phyloP scores from a whole-genome alignment of 2,888 invertebrate genomes.

The Myopa tessellatipennis region DNA sequence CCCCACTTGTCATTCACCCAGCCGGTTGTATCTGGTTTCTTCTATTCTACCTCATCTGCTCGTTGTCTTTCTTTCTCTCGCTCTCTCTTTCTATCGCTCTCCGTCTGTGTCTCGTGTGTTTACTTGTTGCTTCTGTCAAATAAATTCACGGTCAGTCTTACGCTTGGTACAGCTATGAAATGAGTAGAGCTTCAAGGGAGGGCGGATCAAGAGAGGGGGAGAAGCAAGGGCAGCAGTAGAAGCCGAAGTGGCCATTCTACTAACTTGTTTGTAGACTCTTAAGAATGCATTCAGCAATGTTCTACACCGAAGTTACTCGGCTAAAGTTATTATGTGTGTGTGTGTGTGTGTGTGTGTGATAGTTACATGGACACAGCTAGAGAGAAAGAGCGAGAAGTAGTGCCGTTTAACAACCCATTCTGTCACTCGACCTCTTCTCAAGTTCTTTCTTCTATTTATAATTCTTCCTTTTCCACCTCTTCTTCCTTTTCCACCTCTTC shows the following conservation, averaged over 20 bases:
- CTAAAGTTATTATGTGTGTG: not conserved
- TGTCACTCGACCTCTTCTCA: not conserved
- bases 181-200: not conserved
- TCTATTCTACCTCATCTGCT: too few relatives aligned
- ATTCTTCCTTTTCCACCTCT: not conserved
- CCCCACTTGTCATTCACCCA: too few relatives aligned
- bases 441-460: not conserved
- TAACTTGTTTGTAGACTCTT: not conserved
- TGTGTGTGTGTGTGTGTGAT: too few relatives aligned
- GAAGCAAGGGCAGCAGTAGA: too few relatives aligned
- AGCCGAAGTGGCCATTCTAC: not conserved
- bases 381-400: too few relatives aligned
- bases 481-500: not conserved
- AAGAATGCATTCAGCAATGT: not conserved
- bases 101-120: not conserved
- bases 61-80: too few relatives aligned
- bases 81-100: too few relatives aligned
- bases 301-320: not conserved
- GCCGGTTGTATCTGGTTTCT: too few relatives aligned
- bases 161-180: conserved; percentile 42
- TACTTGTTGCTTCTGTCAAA: not conserved
- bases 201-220: too few relatives aligned
- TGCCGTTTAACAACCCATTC: too few relatives aligned
- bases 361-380: too few relatives aligned
- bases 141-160: conserved; percentile 40